phyloP scores from a whole-genome alignment of 2,797 vertebrate genomes.

The Xyrichtys novacula region DNA sequence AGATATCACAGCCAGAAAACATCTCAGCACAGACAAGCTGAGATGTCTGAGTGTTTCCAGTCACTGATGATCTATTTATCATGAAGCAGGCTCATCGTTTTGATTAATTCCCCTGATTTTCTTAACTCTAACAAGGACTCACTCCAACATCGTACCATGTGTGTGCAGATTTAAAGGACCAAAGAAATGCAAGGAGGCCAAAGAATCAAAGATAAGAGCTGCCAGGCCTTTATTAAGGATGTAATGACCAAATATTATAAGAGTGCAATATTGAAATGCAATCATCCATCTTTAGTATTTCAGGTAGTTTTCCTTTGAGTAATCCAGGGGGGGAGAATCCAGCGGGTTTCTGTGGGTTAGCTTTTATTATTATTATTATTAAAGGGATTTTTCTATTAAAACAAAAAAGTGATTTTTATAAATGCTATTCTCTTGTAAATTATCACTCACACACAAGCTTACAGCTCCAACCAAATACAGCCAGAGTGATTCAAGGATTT shows the following conservation, averaged over 20 bases:
- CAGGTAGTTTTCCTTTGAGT: conserved; percentile 20
- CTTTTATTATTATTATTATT: conserved; percentile 32
- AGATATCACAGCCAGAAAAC: conserved; percentile 5
- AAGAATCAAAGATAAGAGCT: conserved; percentile 39
- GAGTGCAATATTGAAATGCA: conserved; percentile 70
- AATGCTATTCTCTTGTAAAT: conserved; percentile 31
- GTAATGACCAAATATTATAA: conserved; percentile 69
- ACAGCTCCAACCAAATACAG: conserved; percentile 56
- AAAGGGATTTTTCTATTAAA: conserved; percentile 46
- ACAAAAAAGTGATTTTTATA: conserved; percentile 15
- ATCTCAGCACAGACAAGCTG: conserved; percentile 9
- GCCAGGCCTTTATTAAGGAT: conserved; percentile 31
- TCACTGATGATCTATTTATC: conserved; percentile 26
- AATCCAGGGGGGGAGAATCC: conserved; percentile 14
- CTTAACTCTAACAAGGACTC: conserved; percentile 6
- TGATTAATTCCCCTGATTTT: not conserved
- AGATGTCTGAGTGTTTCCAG: conserved; percentile 10
- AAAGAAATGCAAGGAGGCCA: conserved; percentile 64
- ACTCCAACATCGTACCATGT: not conserved
- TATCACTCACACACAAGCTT: conserved; percentile 51
- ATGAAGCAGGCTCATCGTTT: conserved; percentile 11
- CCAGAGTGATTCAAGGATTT: conserved; percentile 40
- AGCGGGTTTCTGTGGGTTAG: conserved; percentile 23
- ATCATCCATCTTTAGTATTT: conserved; percentile 16
- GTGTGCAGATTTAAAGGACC: conserved; percentile 32